Evolutionary conservation across 2,888 invertebrate species (phyloP).

Genomic region (Machimus rusticus): DNA sequence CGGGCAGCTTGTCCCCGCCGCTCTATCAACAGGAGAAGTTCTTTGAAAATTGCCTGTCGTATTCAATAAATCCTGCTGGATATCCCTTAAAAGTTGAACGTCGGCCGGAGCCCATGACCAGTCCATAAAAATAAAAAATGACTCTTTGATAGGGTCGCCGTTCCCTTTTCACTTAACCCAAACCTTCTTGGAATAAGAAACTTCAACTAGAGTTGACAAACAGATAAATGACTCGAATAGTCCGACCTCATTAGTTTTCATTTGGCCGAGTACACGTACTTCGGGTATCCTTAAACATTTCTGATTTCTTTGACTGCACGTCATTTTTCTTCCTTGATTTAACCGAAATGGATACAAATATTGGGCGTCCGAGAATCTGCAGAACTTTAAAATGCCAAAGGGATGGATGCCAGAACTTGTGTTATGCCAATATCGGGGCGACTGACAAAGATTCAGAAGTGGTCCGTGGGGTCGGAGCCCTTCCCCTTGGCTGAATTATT

Average conservation of each 20-base stretch:
- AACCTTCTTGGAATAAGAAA: background rate
- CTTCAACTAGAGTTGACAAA: slow-evolving; percentile 15
- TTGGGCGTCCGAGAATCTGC: background rate
- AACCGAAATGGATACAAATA: slow-evolving; percentile 24
- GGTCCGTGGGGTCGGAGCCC: background rate
- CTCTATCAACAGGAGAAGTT: background rate
- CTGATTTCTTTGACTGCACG: background rate
- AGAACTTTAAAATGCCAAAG: background rate
- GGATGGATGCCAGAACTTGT: background rate
- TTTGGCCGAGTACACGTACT: background rate
- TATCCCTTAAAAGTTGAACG: background rate
- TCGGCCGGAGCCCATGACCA: background rate
- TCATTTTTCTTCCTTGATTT: slow-evolving; percentile 24
- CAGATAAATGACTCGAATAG: slow-evolving; percentile 11
- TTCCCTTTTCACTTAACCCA: slow-evolving; percentile 29
- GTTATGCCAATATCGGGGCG: background rate
- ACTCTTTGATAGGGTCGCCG: slow-evolving; percentile 16
- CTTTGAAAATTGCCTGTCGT: slow-evolving; percentile 23
- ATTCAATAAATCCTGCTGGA: slow-evolving; percentile 8
- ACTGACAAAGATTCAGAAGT: slow-evolving; percentile 3
- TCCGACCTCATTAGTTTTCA: slow-evolving; percentile 29
- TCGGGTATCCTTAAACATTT: background rate
- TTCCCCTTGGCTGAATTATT: background rate
- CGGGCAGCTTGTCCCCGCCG: background rate
- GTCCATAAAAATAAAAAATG: slow-evolving; percentile 16